These are phyloP conservation scores for Sarcophaga subvicina DNA, from an alignment of 2,888 invertebrate species.

Conservation along the genomic window DNA sequence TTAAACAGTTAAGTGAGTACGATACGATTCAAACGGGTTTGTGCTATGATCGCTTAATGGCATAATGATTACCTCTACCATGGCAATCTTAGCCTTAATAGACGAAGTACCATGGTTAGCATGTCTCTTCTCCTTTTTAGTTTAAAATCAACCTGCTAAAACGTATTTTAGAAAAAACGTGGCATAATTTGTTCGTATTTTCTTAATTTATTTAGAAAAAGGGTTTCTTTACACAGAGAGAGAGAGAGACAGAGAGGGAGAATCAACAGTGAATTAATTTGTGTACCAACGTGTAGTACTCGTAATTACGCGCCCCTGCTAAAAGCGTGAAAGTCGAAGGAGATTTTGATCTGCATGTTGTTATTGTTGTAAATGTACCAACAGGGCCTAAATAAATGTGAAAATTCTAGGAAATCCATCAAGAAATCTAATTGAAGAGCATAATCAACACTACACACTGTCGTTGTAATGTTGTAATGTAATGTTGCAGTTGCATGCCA, in stretches of 20 bases:
- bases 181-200: background rate
- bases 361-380: background rate
- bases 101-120: too few species aligned
- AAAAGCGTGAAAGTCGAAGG: constrained; percentile 68
- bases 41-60: too few species aligned
- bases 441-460: background rate
- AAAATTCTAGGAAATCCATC: constrained; percentile 52
- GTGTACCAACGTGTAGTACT: background rate
- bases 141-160: background rate
- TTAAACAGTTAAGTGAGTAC: too few species aligned
- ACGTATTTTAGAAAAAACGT: too few species aligned
- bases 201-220: constrained; percentile 19
- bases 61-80: too few species aligned
- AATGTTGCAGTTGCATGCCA: background rate
- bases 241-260: background rate
- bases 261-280: constrained; percentile 23
- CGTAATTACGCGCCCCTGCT: constrained; percentile 56
- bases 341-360: background rate
- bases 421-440: constrained; percentile 28
- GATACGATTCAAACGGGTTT: too few species aligned
- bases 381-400: constrained; percentile 53
- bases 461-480: constrained; percentile 4
- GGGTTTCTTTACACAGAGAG: background rate
- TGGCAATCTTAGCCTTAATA: too few species aligned
- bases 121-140: background rate